A percentile compares a stretch with the other conserved stretches of the same genome.
Conservation (phyloP, 2,113 vertebrate species). For the Myrmecobius fasciatus region DNA sequence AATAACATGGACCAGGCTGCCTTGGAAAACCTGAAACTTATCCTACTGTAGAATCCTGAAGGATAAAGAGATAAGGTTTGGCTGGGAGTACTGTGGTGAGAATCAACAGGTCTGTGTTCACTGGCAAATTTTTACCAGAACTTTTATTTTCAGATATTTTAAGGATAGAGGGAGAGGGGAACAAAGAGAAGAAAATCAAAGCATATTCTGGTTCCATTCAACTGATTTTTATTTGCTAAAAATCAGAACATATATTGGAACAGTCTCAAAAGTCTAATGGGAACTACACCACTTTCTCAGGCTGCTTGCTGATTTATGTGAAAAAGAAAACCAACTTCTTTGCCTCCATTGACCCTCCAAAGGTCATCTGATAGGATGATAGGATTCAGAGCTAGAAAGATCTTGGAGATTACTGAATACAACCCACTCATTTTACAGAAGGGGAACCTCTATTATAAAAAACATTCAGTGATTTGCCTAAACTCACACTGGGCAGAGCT, state of each 20-base stretch:
- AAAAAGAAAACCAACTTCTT: neutral
- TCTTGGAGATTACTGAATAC: neutral
- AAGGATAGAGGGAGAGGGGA: rapidly evolving
- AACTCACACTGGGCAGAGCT: neutral
- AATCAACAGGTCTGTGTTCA: constrained; percentile 56
- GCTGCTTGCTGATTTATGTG: neutral
- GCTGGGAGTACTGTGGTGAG: rapidly evolving
- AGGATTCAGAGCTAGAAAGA: neutral
- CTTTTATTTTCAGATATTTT: neutral
- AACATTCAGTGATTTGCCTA: neutral
- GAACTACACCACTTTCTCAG: neutral
- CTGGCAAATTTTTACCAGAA: neutral
- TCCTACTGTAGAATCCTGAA: neutral
- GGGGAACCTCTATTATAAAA: neutral
- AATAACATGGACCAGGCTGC: neutral
- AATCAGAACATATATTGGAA: neutral
- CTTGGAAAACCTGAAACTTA: neutral
- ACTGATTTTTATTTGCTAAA: neutral
- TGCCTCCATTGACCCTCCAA: neutral
- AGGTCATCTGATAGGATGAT: neutral
- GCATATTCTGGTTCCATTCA: neutral
- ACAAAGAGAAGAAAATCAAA: neutral
- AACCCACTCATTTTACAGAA: neutral
- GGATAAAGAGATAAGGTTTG: neutral
- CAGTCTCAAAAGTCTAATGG: neutral